Base-by-base conservation (phyloP, 2,888 invertebrate genomes). In the Drosophila diplacantha region DNA sequence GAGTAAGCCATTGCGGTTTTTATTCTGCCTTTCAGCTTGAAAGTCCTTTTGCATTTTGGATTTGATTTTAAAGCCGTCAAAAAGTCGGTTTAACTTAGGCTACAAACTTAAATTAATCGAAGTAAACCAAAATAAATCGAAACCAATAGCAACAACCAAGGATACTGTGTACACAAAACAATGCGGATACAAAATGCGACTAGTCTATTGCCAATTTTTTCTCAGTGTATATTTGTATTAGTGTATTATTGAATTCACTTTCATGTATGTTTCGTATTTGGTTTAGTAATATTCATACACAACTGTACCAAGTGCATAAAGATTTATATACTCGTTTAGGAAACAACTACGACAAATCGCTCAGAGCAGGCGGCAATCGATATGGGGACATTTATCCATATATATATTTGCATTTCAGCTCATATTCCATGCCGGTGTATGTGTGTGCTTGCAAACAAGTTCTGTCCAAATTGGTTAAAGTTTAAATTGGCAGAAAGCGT, bases 171-270 rank as follows among this genome's bases (percentile, higher is more conserved):
- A 65, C 39, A 60, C 47, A 54, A 69, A 52, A 57, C 43, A 63
- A 62, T 64, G 49, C 50, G 63, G 39, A 52, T 68, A 52, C 50
- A 71, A 65, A 75, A 66, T 82, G 79, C 75, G 80, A 82, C 81
- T 78, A 85, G 69, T 85, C 85, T 86, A 85, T 85, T 85, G 85
- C 85, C 85, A 85, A 86, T 85, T 85, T 85, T 85, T 85, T 85
- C 85, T 85, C 85, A 82, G 79, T 83, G 80, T 83, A 73, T 78
- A 69, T 68, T 80, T 82, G 83, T 75, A 80, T 80, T 81, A 78
- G 83, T 85, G 86, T 83, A 46, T 64, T 63, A 55, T 55, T 54
- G 61, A 61, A 43, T 52, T 60, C 52, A 54, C 61, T 63, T 66
- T 67, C 39, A 47, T 66, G 67, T 56, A 55, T 53, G 55, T 59